Percentiles rank a stretch among this genome's conserved stretches.
phyloP scores from a whole-genome alignment of 2,797 vertebrate species.

The Acrocephalus scirpaceus region DNA sequence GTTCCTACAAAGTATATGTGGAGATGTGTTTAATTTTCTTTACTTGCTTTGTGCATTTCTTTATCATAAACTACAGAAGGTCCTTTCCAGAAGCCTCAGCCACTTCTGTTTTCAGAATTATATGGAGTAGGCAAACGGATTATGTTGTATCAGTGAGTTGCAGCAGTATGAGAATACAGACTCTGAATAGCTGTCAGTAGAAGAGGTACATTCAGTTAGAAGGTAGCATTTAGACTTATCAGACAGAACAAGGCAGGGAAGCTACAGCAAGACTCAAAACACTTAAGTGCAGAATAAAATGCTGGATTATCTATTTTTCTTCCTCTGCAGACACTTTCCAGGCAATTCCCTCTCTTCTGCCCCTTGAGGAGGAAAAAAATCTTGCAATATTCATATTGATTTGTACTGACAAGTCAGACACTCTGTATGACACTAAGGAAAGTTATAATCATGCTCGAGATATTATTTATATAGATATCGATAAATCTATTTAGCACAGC shows the following conservation, averaged over 20 bases:
- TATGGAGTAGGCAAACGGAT: background rate
- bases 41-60: background rate
- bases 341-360: background rate
- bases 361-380: background rate
- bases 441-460: background rate
- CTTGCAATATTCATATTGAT: background rate
- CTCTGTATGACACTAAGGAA: background rate
- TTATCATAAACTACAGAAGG: background rate
- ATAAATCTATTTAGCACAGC: background rate
- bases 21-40: background rate
- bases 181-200: background rate
- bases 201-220: background rate
- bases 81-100: background rate
- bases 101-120: background rate
- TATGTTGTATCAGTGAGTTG: background rate
- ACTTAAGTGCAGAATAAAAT: background rate
- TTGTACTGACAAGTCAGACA: background rate
- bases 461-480: background rate
- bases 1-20: background rate
- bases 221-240: background rate
- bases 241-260: background rate
- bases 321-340: background rate
- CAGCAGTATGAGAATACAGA: background rate
- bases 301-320: background rate
- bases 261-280: background rate